Evolutionary conservation across 2,797 vertebrate species (phyloP), one percentile per base, ranked within the genome.

Genomic region (Pseudochaenichthys georgianus): DNA sequence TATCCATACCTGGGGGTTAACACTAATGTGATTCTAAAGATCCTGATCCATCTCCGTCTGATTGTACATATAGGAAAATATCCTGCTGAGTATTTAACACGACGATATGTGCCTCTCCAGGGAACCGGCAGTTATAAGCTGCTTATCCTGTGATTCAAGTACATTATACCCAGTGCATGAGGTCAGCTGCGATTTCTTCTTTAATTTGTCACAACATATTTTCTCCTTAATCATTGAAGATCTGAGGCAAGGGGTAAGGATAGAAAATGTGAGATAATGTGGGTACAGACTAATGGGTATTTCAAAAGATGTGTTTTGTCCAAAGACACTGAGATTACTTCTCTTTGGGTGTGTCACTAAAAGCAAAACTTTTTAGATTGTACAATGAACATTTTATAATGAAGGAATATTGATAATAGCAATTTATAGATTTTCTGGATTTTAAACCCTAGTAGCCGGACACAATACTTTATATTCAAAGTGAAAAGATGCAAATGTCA

Each of bases 121-220:
- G 48, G 48, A 72, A 67, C n/a, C 67, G 28, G 1, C 51, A 34
- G 15, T 60, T 58, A 34, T 85, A 87, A 89, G 75, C 80, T 21
- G 21, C 21, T 21, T 21, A 21, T 21, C 21, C 21, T 21, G 21
- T 21, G 21, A 21, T 21, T 21, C 21, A 21, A n/a, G 21, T 21
- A 21, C 21, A 21, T 21, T 21, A 21, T 21, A 21, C 21, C 21
- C 21, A 21, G 21, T 21, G 21, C 21, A 21, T 21, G 21, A 21
- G 21, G n/a, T 21, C 2, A 21, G 21, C 21, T 21, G 21, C 2
- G 21, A 21, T 21, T 21, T 21, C 21, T 21, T 21, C 21, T 21
- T 21, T 21, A 21, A 21, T 21, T 21, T 21, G 21, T 21, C 21
- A 21, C 2, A 21, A 21, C 21, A 21, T 21, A 21, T 21, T 21